Conservation (phyloP, 2,888 invertebrate species). For the Megaustenia siamemsis region DNA sequence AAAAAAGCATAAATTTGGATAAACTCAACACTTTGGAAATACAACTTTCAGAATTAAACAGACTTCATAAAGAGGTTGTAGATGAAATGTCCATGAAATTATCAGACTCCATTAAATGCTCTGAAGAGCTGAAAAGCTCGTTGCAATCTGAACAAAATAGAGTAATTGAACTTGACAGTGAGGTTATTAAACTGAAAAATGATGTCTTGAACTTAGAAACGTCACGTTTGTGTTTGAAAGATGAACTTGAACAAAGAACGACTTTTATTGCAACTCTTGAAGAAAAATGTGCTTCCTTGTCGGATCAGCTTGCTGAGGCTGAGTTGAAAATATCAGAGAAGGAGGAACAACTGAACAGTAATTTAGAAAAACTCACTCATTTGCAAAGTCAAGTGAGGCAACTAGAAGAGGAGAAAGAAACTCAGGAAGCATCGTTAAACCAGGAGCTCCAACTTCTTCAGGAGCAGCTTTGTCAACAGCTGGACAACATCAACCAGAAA, state of each 20-base stretch:
- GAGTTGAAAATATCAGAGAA: background rate
- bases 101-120: background rate
- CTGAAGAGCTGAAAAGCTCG: background rate
- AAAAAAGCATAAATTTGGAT: background rate
- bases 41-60: background rate
- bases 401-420: conserved; percentile 10
- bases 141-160: conserved; percentile 15
- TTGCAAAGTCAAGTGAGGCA: background rate
- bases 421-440: background rate
- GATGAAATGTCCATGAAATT: background rate
- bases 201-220: background rate
- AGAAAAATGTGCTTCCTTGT: background rate
- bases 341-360: background rate
- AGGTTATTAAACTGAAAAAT: conserved; percentile 10
- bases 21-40: background rate
- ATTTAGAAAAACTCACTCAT: background rate
- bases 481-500: conserved; percentile 55
- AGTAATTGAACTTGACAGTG: conserved; percentile 10
- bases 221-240: background rate
- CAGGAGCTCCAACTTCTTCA: background rate
- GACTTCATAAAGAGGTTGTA: background rate
- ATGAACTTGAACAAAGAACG: background rate
- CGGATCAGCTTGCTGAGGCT: background rate
- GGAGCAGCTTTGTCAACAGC: conserved; percentile 21
- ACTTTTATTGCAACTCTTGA: background rate